Percentiles rank a stretch among this genome's conserved stretches.
Conservation (phyloP, 2,113 vertebrate species). For the Fulica atra region DNA sequence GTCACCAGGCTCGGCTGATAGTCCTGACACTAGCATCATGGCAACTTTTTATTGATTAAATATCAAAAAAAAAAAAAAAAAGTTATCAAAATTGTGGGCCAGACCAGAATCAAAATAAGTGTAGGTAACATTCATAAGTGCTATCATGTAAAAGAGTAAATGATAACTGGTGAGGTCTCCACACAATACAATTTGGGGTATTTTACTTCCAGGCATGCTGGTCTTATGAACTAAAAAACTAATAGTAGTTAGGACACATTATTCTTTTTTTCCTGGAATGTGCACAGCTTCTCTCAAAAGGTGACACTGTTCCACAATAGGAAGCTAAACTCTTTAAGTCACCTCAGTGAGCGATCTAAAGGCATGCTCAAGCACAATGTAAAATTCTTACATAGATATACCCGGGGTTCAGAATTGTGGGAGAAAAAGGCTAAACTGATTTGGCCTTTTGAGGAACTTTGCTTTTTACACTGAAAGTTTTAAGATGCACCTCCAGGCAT, state of each 20-base stretch:
- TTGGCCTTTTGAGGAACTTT: neutral
- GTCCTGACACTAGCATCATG: neutral
- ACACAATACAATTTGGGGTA: neutral
- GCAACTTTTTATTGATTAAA: neutral
- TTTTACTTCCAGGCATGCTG: neutral
- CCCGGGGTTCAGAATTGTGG: neutral
- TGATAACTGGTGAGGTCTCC: neutral
- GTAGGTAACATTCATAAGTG: neutral
- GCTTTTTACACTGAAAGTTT: neutral
- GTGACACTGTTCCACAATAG: neutral
- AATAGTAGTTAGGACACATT: neutral
- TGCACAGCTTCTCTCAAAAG: neutral
- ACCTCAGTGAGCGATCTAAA: neutral
- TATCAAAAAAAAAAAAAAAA: neutral
- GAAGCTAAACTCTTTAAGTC: neutral
- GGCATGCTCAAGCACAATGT: neutral
- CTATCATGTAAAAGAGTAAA: neutral
- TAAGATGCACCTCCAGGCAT: neutral
- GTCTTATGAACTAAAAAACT: neutral
- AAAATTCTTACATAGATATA: neutral
- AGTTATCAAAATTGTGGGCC: neutral
- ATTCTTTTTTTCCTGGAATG: accelerated
- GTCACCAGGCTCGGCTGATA: neutral
- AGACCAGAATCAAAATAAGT: neutral
- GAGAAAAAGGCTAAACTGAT: neutral